These are phyloP conservation scores for Eretmochelys imbricata DNA, from an alignment of 2,113 vertebrate genomes.

Conservation along the genomic window DNA sequence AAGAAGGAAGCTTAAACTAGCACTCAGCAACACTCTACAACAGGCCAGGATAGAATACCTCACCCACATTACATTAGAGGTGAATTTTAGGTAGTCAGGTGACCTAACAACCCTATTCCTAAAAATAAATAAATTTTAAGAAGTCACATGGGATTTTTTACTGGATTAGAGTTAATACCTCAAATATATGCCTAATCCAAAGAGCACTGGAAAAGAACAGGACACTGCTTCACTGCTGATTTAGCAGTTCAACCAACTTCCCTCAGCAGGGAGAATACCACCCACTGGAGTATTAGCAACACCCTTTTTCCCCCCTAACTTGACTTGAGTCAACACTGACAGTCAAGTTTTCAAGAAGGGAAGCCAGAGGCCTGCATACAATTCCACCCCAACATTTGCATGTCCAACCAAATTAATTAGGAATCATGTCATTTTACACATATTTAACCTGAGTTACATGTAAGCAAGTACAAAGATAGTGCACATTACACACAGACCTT, in stretches of 20 bases:
- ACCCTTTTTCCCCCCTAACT: too few species aligned
- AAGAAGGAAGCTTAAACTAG: not conserved
- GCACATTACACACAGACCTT: accelerated
- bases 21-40: not conserved
- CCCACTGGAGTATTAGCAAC: not conserved
- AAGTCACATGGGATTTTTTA: not conserved
- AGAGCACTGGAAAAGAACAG: not conserved
- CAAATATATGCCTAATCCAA: not conserved
- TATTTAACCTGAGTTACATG: not conserved
- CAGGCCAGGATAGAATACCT: not conserved
- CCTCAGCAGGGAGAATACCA: not conserved
- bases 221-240: not conserved
- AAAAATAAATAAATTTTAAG: too few species aligned
- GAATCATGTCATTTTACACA: not conserved
- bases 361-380: not conserved
- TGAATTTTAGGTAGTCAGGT: not conserved
- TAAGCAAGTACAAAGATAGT: accelerated
- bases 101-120: not conserved
- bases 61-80: not conserved
- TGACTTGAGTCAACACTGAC: not conserved
- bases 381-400: accelerated
- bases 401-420: accelerated
- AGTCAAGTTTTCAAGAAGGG: not conserved
- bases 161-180: not conserved
- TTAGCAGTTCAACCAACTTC: not conserved